phyloP scores from a whole-genome alignment of 1,140 invertebrate species.

The Drosophila takahashii region DNA sequence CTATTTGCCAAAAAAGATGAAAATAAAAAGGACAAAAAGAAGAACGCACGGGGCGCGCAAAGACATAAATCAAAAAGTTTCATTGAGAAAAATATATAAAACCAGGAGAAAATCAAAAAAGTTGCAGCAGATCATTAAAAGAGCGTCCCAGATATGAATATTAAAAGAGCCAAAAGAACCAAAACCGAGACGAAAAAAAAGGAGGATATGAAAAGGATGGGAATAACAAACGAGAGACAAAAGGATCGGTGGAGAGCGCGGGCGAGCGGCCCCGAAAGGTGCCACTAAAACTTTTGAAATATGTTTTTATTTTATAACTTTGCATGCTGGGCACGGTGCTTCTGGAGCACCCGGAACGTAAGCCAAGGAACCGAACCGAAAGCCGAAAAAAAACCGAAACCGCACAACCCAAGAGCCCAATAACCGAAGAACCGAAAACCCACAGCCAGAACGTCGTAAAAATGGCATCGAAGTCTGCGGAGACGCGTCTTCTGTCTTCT shows the following conservation, averaged over 20 bases:
- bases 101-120: slow-evolving; percentile 52
- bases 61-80: slow-evolving; percentile 82
- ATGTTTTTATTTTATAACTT: slow-evolving; percentile 83
- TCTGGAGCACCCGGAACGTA: slow-evolving; percentile 72
- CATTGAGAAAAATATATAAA: slow-evolving; percentile 80
- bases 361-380: background rate
- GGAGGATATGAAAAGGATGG: slow-evolving; percentile 17
- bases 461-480: slow-evolving; percentile 32
- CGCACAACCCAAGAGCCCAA: background rate
- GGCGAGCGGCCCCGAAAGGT: slow-evolving; percentile 56
- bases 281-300: slow-evolving; percentile 84
- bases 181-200: background rate
- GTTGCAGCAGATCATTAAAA: slow-evolving; percentile 66
- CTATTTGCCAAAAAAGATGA: slow-evolving; percentile 71
- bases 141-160: slow-evolving; percentile 58
- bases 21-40: slow-evolving; percentile 26
- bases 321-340: slow-evolving; percentile 80
- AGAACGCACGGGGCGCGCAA: slow-evolving; percentile 45
- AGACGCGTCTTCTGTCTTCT: slow-evolving; percentile 22
- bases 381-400: background rate
- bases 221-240: slow-evolving; percentile 23
- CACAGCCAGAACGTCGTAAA: slow-evolving; percentile 72
- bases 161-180: slow-evolving; percentile 41
- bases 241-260: slow-evolving; percentile 21
- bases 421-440: slow-evolving; percentile 17